Conservation (phyloP, 2,797 vertebrate species). For the Enteromius trimaculatus region DNA sequence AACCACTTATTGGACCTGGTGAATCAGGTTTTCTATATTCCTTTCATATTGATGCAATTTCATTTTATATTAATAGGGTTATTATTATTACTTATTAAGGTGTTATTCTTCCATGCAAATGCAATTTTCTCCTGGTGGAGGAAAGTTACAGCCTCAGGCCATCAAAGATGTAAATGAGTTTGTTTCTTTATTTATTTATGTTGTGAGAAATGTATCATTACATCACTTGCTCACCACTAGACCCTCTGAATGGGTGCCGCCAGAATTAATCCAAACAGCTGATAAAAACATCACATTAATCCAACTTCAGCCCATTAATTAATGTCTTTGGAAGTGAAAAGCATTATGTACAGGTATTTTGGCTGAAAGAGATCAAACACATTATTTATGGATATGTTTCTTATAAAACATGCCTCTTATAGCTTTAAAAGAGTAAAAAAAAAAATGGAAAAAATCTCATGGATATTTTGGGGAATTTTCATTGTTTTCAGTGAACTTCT, state of each 20-base stretch:
- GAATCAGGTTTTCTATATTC: slow-evolving; percentile 24
- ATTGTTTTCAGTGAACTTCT: neutral
- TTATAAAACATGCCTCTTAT: neutral
- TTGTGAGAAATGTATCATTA: neutral
- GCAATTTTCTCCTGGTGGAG: neutral
- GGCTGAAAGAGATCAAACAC: neutral
- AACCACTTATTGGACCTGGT: slow-evolving; percentile 51
- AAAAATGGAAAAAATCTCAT: neutral
- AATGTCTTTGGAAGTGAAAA: neutral
- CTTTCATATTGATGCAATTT: neutral
- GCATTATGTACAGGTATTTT: neutral
- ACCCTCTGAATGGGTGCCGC: neutral
- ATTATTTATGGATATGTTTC: neutral
- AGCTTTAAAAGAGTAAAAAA: neutral
- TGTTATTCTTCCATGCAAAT: neutral
- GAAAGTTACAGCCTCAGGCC: neutral
- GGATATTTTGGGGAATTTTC: neutral
- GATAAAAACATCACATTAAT: neutral
- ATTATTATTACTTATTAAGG: too few relatives aligned
- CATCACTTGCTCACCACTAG: neutral
- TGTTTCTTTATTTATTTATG: neutral
- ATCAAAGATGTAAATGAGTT: neutral
- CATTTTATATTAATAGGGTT: neutral
- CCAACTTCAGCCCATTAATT: neutral
- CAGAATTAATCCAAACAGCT: neutral